Evolutionary conservation across 2,113 vertebrate genomes (phyloP).

Genomic region (Bufo bufo): DNA sequence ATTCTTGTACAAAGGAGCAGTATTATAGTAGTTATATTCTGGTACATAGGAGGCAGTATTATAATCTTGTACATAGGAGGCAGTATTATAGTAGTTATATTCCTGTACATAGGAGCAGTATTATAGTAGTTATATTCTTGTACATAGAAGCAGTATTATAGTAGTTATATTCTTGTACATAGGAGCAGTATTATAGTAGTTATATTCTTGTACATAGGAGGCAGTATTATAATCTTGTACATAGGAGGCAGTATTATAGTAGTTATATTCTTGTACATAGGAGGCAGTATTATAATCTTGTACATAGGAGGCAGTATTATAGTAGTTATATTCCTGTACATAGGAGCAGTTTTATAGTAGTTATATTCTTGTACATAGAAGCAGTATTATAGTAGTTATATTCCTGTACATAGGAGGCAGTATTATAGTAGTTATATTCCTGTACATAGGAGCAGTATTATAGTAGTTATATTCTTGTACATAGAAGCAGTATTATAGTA

Average conservation of each 20-base stretch:
- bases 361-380: neutral
- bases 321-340: neutral
- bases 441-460: no score
- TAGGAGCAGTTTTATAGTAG: neutral
- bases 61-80: neutral
- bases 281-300: conserved; percentile 4
- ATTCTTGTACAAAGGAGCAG: neutral
- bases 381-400: neutral
- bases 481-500: no score
- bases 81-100: conserved; percentile 1
- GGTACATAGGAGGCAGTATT: neutral
- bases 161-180: conserved; percentile 1
- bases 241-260: neutral
- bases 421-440: no score
- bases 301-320: neutral
- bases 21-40: conserved; percentile 10
- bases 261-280: conserved; percentile 2
- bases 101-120: conserved; percentile 4
- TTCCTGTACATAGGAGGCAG: neutral
- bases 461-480: no score
- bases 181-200: neutral
- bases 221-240: conserved; percentile 14
- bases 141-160: conserved; percentile 11
- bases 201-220: neutral
- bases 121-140: conserved; percentile 22